A percentile compares a stretch with the other conserved stretches of the same genome.
These are phyloP conservation scores for Meloe dianella DNA, from an alignment of 2,888 invertebrate species.

Conservation along the genomic window DNA sequence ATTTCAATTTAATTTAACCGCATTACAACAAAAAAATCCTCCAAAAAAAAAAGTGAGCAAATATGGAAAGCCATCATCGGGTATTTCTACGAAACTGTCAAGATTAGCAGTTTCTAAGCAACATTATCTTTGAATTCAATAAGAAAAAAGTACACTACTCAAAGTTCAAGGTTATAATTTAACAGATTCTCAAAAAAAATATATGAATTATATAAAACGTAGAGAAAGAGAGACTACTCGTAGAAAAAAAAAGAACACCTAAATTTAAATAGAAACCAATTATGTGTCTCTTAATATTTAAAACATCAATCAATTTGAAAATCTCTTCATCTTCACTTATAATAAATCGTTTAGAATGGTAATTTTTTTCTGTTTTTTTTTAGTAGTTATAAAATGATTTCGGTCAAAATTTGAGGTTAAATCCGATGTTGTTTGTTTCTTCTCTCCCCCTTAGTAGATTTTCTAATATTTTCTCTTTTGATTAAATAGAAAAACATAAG, in stretches of 20 bases:
- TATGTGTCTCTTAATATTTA: background rate
- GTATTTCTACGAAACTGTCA: background rate
- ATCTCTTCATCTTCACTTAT: background rate
- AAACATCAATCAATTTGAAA: background rate
- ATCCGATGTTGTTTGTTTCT: too few species aligned
- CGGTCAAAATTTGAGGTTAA: too few species aligned
- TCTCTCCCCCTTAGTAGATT: too few species aligned
- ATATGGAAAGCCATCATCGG: background rate
- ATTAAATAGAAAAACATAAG: conserved; percentile 98
- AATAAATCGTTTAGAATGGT: background rate
- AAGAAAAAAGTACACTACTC: background rate
- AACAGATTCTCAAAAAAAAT: background rate
- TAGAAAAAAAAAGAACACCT: background rate
- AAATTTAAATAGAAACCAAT: conserved; percentile 2
- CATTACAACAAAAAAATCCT: background rate
- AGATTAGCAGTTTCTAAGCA: background rate
- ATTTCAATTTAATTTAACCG: background rate
- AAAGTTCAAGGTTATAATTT: background rate
- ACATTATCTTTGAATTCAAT: background rate
- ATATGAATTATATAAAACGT: background rate
- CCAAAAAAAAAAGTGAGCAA: background rate
- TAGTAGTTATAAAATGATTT: background rate
- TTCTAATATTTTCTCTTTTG: background rate
- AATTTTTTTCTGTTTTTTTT: background rate
- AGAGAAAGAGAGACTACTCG: background rate